Evolutionary conservation across 1,140 invertebrate genomes (phyloP), one percentile per base, ranked within the genome.

Genomic region (Zaprionus vittiger): DNA sequence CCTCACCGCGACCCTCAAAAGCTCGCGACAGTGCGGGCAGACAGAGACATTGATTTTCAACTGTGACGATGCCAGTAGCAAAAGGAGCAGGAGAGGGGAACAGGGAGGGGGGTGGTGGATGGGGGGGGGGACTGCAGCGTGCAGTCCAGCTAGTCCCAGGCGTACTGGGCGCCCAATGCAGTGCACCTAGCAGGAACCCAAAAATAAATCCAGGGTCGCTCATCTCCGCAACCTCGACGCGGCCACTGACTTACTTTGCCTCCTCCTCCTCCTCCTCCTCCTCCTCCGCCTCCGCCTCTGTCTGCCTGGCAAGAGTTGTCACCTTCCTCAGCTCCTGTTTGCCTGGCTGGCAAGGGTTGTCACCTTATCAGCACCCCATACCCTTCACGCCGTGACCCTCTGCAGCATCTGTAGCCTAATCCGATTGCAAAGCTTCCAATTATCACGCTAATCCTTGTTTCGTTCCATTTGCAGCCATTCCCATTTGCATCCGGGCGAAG

Each of bases 1-100:
- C 83, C 83, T 86, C 83, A 86, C 83, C 83, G 67, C 83, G 83
- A 86, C 83, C 83, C 83, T 86, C 83, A 86, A 83, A 87, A 86
- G 83, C 83, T 86, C 67, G 52, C 62, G 26, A 47, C 41, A 26
- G 34, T 37, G 52, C 61, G n/a, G 41, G 68, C 73, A 76, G 77
- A 79, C 77, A 79, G 44, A 86, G 84, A 80, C 83, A 86, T 86
- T 86, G 83, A 86, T 87, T 87, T 86, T 60, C 26, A 59, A 38
- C 56, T 41, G 57, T 31, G 12, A 31, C 59, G 14, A 12, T 14
- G 6, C 6, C 6, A 54, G 49, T 34, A 28, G 17, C 26, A 34
- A 37, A 3, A 28, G 7, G 31, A 34, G 55, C n/a, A 17, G 28
- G 14, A 12, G 9, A 0, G n/a, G 47, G 1, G 11, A 2, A 15